Percentiles rank a stretch among this genome's conserved stretches.
Conservation (phyloP, 2,888 invertebrate species). For the Netelia melanura region DNA sequence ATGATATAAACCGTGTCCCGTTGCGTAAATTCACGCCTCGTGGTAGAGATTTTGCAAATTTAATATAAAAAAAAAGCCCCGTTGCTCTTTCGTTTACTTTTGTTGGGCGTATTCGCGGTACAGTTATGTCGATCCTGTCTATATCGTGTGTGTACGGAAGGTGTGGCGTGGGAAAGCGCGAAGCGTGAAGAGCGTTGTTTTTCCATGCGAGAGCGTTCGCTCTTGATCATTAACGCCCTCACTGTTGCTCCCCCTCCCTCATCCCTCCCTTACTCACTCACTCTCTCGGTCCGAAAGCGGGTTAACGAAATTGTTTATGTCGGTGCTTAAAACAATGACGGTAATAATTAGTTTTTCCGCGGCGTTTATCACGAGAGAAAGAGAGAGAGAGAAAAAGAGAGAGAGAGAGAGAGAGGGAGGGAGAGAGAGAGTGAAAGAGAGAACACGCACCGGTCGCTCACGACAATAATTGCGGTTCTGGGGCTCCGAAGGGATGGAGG, state of each 20-base stretch:
- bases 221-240: conserved; percentile 7
- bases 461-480: conserved; percentile 39
- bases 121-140: neutral
- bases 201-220: neutral
- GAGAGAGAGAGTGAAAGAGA: neutral
- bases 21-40: too few relatives aligned
- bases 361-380: conserved; percentile 20
- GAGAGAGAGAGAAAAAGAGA: neutral
- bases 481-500: conserved; percentile 20
- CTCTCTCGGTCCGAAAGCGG: neutral
- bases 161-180: neutral
- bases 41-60: neutral
- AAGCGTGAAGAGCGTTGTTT: neutral
- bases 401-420: neutral
- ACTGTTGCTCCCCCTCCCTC: neutral
- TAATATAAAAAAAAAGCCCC: neutral
- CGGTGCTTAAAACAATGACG: conserved; percentile 52
- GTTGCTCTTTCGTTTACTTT: too few relatives aligned
- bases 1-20: too few relatives aligned
- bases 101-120: neutral
- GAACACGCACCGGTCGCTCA: neutral
- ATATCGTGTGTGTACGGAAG: too few relatives aligned
- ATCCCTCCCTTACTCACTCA: neutral
- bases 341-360: conserved; percentile 57
- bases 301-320: conserved; percentile 52